Percentiles rank a stretch among this genome's conserved stretches.
These are phyloP conservation scores for Sinella curviseta DNA, from an alignment of 1,140 invertebrate species.

Conservation along the genomic window DNA sequence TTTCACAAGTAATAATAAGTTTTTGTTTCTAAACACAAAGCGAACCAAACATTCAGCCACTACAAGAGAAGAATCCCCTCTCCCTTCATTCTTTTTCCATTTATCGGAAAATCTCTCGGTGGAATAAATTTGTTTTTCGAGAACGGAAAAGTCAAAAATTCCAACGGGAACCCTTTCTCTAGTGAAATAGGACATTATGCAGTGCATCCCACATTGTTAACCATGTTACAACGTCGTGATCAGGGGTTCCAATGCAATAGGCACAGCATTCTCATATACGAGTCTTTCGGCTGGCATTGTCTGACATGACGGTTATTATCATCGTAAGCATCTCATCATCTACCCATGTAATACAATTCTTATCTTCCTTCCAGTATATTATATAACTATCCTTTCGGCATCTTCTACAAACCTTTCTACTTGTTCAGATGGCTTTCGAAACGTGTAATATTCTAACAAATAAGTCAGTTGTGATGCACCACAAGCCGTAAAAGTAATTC, in stretches of 20 bases:
- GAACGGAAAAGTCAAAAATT: background rate
- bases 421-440: background rate
- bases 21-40: background rate
- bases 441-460: background rate
- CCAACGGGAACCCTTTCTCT: background rate
- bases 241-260: too few species aligned
- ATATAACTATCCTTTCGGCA: background rate
- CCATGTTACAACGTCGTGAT: too few species aligned
- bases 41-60: background rate
- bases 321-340: background rate
- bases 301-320: background rate
- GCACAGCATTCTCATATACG: too few species aligned
- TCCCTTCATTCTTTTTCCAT: background rate
- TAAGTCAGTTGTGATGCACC: conserved; percentile 5
- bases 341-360: background rate
- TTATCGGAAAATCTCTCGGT: background rate
- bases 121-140: background rate
- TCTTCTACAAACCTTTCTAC: background rate
- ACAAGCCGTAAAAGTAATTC: background rate
- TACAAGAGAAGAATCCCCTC: background rate
- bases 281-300: background rate
- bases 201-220: too few species aligned
- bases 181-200: background rate
- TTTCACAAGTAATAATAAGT: background rate
- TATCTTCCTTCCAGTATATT: background rate